Base-by-base conservation (phyloP, 2,113 vertebrate species). In the Callorhinus ursinus region DNA sequence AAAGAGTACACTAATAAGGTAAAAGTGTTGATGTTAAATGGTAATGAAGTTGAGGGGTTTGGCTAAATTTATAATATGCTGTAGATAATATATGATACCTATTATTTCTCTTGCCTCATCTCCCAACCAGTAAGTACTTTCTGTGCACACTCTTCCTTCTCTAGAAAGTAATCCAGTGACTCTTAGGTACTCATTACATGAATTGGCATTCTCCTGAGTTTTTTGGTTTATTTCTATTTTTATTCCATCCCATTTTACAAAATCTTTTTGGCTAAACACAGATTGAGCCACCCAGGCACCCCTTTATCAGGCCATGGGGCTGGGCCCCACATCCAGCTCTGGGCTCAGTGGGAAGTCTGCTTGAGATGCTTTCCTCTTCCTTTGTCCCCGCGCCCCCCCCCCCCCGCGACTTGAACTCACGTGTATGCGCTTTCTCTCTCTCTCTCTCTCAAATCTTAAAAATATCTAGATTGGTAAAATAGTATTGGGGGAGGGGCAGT, bases 251-350 rank as follows among this genome's bases (percentile, higher is more conserved):
- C 42, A 33, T 77, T 14, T 61, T 80, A 80, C 22, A 36, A 28
- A 96, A 67, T 89, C 51, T 85, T 96, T 88, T 76, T 24, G 92
- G 88, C 12, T 81, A 65, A 94, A 80, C 28, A 63, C 72, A 55
- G 24, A 80, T 72, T 14, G 67, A 69, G 67, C 65, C 16, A 69
- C 33, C 33, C 65, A 69, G 33, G 65, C 18, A 69, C 16, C n/a
- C 8, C 33, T 69, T 69, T 69, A 69, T 16, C 18, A 36, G 33
- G 65, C 36, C 33, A 69, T 36, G 33, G 67, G 33, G 18, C 67
- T 36, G 33, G 36, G 33, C n/a, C 18, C 18, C n/a, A 21, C 67
- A 36, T 69, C 67, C 10, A 18, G 18, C 67, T 69, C 33, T 36
- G 18, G 65, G 33, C 65, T n/a, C 33, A 9, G 65, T 69, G 65